Conservation (phyloP, 1,140 invertebrate species). For the Asobara japonica region DNA sequence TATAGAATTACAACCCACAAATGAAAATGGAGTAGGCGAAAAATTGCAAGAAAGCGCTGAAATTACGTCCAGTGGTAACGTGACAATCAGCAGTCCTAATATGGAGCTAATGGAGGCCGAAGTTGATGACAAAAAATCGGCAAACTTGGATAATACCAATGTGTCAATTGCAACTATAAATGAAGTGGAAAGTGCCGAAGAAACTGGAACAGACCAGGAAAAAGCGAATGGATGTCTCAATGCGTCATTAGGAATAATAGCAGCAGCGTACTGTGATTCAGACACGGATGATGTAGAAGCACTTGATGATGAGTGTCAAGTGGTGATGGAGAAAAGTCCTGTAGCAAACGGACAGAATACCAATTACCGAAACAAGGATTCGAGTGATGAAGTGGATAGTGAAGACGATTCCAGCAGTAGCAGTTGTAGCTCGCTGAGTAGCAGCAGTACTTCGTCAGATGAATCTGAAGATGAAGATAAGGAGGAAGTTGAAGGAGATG, state of each 20-base stretch:
- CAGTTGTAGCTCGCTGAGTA: slow-evolving; percentile 20
- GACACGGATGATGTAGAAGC: background rate
- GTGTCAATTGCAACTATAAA: no score
- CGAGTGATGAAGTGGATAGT: slow-evolving; percentile 21
- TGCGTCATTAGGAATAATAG: background rate
- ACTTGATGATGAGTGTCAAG: background rate
- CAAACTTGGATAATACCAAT: no score
- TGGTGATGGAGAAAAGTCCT: background rate
- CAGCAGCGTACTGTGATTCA: background rate
- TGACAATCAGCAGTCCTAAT: no score
- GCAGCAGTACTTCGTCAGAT: slow-evolving; percentile 32
- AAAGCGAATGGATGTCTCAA: background rate
- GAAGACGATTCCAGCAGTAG: slow-evolving; percentile 39
- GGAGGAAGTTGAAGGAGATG: background rate
- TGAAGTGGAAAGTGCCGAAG: background rate
- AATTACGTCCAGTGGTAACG: no score
- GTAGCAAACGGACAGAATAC: background rate
- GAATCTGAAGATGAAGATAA: slow-evolving; percentile 33
- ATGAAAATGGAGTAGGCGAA: no score
- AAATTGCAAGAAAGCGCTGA: no score
- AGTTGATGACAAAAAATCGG: no score
- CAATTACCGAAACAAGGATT: background rate
- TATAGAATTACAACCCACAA: no score
- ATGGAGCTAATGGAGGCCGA: no score
- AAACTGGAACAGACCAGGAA: background rate